These are phyloP conservation scores for Beroe forskalii DNA, from an alignment of 37 sponge, comb jelly and placozoan species.

Conservation along the genomic window DNA sequence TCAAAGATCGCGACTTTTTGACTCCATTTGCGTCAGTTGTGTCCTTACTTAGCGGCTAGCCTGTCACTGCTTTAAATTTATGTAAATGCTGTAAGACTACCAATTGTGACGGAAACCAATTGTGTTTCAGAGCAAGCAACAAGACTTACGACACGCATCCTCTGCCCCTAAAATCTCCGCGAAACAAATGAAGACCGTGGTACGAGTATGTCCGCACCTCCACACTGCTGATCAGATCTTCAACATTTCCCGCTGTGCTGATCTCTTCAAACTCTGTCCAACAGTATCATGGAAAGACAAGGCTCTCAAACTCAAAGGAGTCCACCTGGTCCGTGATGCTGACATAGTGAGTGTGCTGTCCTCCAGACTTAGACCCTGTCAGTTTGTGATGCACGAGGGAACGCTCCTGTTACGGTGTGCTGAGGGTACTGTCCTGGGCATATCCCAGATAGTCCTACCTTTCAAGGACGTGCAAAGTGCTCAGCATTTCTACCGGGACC, in stretches of 20 bases:
- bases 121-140: too few relatives aligned
- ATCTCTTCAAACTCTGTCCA: neutral
- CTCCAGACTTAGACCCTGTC: neutral
- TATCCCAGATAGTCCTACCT: neutral
- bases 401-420: neutral
- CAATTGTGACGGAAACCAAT: too few relatives aligned
- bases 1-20: too few relatives aligned
- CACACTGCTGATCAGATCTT: constrained; percentile 23
- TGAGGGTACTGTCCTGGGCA: constrained; percentile 14
- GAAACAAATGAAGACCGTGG: neutral
- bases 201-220: neutral
- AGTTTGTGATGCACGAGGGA: constrained; percentile 23
- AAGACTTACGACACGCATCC: neutral
- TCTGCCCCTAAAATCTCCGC: neutral
- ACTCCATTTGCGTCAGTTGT: neutral
- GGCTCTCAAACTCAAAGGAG: neutral
- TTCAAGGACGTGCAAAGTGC: neutral
- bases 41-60: too few relatives aligned
- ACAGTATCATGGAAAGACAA: neutral
- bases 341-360: neutral
- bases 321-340: neutral
- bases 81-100: too few relatives aligned
- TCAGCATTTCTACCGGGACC: neutral
- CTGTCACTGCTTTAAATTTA: too few relatives aligned
- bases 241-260: constrained; percentile 28